phyloP scores from a whole-genome alignment of 1,140 invertebrate species.

The Hypothenemus hampei region DNA sequence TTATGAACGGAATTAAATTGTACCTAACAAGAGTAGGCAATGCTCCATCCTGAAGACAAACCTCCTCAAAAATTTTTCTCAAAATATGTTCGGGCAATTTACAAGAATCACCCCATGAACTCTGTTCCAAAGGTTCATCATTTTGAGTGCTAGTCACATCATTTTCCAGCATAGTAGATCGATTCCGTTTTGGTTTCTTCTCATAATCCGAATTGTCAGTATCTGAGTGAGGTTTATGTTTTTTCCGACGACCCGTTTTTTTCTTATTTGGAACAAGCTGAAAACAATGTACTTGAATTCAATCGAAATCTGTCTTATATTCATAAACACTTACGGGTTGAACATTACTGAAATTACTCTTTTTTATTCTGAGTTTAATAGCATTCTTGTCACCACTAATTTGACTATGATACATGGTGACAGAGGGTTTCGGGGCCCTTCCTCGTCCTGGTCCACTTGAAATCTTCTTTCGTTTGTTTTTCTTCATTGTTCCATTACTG shows the following conservation, averaged over 20 bases:
- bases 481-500: constrained; percentile 28
- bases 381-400: constrained; percentile 59
- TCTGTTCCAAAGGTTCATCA: constrained; percentile 49
- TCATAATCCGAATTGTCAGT: constrained; percentile 51
- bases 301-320: not conserved
- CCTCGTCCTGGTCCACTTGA: constrained; percentile 36
- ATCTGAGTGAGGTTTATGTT: constrained; percentile 45
- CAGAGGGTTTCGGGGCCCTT: constrained; percentile 39
- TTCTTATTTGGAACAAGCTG: constrained; percentile 42
- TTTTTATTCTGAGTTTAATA: constrained; percentile 60
- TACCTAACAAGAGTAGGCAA: constrained; percentile 69
- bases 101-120: constrained; percentile 50
- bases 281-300: constrained; percentile 2
- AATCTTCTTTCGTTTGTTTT: constrained; percentile 28
- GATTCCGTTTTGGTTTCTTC: constrained; percentile 43
- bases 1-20: too few species aligned
- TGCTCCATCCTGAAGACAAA: constrained; percentile 60
- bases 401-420: constrained; percentile 51
- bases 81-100: constrained; percentile 61
- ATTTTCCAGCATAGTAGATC: constrained; percentile 29
- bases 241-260: constrained; percentile 49
- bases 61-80: constrained; percentile 63
- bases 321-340: not conserved
- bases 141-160: constrained; percentile 40
- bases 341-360: constrained; percentile 46